Conservation (phyloP, 2,113 vertebrate genomes). For the Taxidea taxus region DNA sequence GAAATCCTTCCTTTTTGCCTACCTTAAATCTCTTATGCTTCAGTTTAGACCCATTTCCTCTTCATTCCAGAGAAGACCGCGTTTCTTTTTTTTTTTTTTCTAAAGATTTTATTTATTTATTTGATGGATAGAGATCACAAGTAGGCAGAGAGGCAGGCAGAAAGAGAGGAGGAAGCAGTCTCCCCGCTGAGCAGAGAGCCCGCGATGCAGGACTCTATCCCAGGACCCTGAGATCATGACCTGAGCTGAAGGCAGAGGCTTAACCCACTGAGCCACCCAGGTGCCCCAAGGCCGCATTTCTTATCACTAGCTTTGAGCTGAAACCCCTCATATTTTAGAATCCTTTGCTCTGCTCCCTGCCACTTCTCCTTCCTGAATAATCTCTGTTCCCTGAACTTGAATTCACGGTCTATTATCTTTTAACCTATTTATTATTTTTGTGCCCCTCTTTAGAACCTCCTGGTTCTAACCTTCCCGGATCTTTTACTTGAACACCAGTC, state of each 20-base stretch:
- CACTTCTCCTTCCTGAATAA: background rate
- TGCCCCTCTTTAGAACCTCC: background rate
- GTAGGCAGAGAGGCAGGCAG: too few species aligned
- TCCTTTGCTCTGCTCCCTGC: background rate
- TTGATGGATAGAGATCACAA: too few species aligned
- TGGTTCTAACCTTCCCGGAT: background rate
- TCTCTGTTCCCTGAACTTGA: background rate
- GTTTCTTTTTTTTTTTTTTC: background rate
- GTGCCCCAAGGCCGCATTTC: background rate
- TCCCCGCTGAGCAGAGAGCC: too few species aligned
- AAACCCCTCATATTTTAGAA: background rate
- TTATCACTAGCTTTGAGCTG: background rate
- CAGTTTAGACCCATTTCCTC: slow-evolving; percentile 46
- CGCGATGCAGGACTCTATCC: too few species aligned
- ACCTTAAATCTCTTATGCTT: slow-evolving; percentile 49
- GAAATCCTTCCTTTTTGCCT: slow-evolving; percentile 62
- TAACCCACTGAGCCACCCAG: too few species aligned
- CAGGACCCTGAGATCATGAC: too few species aligned
- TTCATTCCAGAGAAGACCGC: slow-evolving; percentile 35
- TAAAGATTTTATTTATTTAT: too few species aligned
- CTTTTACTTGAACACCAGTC: background rate
- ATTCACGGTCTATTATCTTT: background rate
- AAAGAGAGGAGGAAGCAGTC: too few species aligned
- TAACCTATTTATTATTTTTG: background rate
- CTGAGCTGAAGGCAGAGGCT: too few species aligned